These are phyloP conservation scores for Leptestheria dahalacensis DNA, from an alignment of 1,140 invertebrate genomes.

Conservation along the genomic window DNA sequence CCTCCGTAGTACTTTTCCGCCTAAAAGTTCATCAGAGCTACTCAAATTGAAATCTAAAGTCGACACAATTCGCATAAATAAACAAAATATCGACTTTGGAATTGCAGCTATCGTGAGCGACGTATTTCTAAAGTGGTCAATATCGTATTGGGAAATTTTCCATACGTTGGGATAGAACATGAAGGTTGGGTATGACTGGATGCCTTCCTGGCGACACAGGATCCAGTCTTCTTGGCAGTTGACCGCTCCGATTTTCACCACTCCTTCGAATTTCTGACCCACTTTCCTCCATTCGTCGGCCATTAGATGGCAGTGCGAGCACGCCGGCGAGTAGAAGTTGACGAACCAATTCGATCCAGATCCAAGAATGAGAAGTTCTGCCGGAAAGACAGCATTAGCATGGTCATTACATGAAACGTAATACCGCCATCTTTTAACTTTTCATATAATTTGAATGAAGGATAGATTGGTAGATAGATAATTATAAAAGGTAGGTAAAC, in stretches of 20 bases:
- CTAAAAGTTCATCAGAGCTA: constrained; percentile 24
- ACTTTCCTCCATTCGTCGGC: constrained; percentile 62
- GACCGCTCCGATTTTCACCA: constrained; percentile 56
- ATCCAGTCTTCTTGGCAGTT: constrained; percentile 63
- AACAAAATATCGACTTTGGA: neutral
- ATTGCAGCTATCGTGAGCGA: neutral
- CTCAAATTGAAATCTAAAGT: neutral
- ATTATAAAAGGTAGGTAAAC: neutral
- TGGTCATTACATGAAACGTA: too few relatives aligned
- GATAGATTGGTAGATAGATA: neutral
- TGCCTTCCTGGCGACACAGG: constrained; percentile 46
- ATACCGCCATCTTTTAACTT: too few relatives aligned
- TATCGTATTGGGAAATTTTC: constrained; percentile 16
- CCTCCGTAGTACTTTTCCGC: constrained; percentile 30
- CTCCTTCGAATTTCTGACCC: constrained; percentile 51
- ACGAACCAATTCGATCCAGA: constrained; percentile 60
- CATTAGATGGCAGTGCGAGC: constrained; percentile 64
- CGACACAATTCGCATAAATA: neutral
- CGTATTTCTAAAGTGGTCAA: neutral
- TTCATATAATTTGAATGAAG: too few relatives aligned
- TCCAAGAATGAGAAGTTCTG: constrained; percentile 43
- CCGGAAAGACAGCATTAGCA: constrained; percentile 18
- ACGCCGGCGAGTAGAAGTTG: constrained; percentile 73
- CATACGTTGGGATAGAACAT: constrained; percentile 34
- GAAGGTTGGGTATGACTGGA: constrained; percentile 52